Percentiles rank a stretch among this genome's conserved stretches.
Conservation (phyloP, 1,140 invertebrate species). For the Dendroctonus ponderosae region DNA sequence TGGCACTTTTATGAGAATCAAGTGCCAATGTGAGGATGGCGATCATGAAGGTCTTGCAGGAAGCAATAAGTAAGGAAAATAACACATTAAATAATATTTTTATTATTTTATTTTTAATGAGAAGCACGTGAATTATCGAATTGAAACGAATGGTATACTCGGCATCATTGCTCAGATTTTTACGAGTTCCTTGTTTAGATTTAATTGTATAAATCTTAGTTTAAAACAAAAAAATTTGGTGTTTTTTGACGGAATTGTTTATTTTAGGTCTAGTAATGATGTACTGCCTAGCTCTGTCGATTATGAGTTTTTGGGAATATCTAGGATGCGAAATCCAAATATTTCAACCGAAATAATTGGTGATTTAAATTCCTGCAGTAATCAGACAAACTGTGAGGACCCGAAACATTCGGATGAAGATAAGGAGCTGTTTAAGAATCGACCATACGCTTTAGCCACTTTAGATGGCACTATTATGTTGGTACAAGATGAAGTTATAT, state of each 20-base stretch:
- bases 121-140: too few species aligned
- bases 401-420: constrained; percentile 4
- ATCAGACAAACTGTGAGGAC: not conserved
- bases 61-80: constrained; percentile 3
- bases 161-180: too few species aligned
- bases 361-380: constrained; percentile 53
- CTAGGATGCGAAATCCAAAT: constrained; percentile 66
- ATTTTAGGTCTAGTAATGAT: constrained; percentile 44
- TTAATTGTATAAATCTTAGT: too few species aligned
- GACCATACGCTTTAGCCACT: constrained; percentile 66
- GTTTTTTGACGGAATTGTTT: constrained; percentile 5
- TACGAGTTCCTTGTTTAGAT: too few species aligned
- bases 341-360: constrained; percentile 75
- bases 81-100: too few species aligned
- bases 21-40: constrained; percentile 54
- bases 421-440: constrained; percentile 42
- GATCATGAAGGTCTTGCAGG: constrained; percentile 13
- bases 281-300: constrained; percentile 55
- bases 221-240: not conserved
- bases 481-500: constrained; percentile 62
- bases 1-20: constrained; percentile 70
- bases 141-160: too few species aligned
- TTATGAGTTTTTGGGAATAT: constrained; percentile 64
- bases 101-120: too few species aligned
- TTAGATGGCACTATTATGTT: constrained; percentile 71